Percentiles rank a stretch among this genome's conserved stretches.
Evolutionary conservation across 2,888 invertebrate species (phyloP).

Genomic region (Blastobasis adustella): DNA sequence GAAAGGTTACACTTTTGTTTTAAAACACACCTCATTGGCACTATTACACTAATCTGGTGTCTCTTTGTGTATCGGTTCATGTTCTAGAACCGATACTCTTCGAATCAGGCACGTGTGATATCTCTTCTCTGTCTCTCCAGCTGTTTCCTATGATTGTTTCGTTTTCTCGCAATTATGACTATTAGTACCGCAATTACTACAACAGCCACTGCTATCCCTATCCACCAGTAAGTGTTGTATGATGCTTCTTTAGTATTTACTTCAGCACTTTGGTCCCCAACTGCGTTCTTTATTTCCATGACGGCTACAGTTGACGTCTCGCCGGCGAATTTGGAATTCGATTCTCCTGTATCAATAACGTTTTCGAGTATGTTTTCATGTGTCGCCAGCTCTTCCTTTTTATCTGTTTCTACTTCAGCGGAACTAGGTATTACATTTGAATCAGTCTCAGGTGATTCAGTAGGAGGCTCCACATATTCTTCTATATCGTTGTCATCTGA

Average conservation of each 20-base stretch:
- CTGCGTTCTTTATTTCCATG: slow-evolving; percentile 56
- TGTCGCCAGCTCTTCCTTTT: slow-evolving; percentile 22
- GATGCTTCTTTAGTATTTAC: slow-evolving; percentile 51
- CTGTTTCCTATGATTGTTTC: slow-evolving; percentile 67
- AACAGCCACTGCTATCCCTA: slow-evolving; percentile 62
- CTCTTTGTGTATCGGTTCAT: slow-evolving; percentile 43
- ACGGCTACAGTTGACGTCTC: slow-evolving; percentile 67
- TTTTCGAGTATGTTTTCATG: slow-evolving; percentile 36
- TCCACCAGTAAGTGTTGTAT: slow-evolving; percentile 68
- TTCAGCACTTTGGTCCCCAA: slow-evolving; percentile 39
- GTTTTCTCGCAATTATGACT: slow-evolving; percentile 63
- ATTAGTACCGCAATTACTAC: slow-evolving; percentile 53
- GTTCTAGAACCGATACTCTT: slow-evolving; percentile 70
- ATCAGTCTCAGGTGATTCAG: slow-evolving; percentile 29
- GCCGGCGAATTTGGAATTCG: slow-evolving; percentile 35
- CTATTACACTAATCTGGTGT: slow-evolving; percentile 43
- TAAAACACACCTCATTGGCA: slow-evolving; percentile 38
- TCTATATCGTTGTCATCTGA: slow-evolving; percentile 29
- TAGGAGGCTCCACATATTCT: slow-evolving; percentile 49
- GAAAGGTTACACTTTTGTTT: slow-evolving; percentile 12
- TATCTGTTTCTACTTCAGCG: slow-evolving; percentile 17
- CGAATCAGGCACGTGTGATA: slow-evolving; percentile 64
- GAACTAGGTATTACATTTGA: slow-evolving; percentile 41
- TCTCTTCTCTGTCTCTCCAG: slow-evolving; percentile 62
- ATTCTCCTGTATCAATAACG: slow-evolving; percentile 45